phyloP scores from a whole-genome alignment of 1,140 invertebrate genomes.

The Neodiprion pinetum region DNA sequence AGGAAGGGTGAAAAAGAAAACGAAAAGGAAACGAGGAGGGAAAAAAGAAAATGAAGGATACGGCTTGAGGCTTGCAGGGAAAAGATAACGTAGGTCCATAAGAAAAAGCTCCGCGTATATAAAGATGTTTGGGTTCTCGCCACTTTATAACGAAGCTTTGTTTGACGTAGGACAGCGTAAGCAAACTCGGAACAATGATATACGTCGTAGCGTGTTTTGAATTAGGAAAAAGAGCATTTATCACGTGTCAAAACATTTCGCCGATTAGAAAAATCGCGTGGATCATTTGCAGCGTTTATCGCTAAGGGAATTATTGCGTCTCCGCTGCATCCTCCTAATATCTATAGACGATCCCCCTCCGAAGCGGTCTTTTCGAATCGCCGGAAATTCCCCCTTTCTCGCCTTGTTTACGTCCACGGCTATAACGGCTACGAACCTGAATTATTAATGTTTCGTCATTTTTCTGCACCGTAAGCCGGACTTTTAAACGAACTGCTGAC shows the following conservation, averaged over 20 bases:
- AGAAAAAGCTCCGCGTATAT: too few species aligned
- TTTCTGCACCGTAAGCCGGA: slow-evolving; percentile 26
- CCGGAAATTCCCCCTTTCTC: too few species aligned
- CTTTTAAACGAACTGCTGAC: slow-evolving; percentile 24
- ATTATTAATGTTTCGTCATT: not conserved
- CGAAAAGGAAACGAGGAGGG: too few species aligned
- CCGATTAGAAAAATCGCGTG: not conserved
- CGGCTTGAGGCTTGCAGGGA: not conserved
- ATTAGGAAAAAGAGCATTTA: slow-evolving; percentile 7
- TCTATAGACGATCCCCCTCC: too few species aligned
- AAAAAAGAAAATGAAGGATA: not conserved
- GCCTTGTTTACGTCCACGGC: too few species aligned
- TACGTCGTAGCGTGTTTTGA: not conserved
- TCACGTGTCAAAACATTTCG: slow-evolving; percentile 1
- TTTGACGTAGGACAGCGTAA: slow-evolving; percentile 8
- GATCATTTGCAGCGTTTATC: not conserved
- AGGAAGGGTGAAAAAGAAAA: too few species aligned
- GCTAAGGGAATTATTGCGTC: too few species aligned
- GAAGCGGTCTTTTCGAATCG: too few species aligned
- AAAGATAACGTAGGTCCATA: too few species aligned
- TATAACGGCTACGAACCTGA: too few species aligned
- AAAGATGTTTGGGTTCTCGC: not conserved
- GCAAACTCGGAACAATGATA: slow-evolving; percentile 2
- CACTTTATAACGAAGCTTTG: slow-evolving; percentile 13
- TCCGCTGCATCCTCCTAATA: too few species aligned